Evolutionary conservation across 1,140 invertebrate genomes (phyloP), one percentile per base, ranked within the genome.

Genomic region (Listronotus oregonensis): DNA sequence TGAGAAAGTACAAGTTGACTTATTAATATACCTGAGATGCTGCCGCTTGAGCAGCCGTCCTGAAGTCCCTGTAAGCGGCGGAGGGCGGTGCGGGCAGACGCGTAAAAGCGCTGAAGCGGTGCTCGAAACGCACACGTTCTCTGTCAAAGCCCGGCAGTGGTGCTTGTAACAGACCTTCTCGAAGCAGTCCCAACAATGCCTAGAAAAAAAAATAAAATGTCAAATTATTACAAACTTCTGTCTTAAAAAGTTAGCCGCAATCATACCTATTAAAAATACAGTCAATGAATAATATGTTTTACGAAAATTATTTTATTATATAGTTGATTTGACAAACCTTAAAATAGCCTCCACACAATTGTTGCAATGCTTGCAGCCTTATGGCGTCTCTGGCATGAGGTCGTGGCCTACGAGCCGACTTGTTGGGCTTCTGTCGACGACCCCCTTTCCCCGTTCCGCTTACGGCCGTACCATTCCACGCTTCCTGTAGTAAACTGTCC

Each of bases 271-370:
- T 27, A 27, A 27, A 27, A 27, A n/a, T n/a, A n/a, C n/a, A n/a
- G n/a, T n/a, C n/a, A n/a, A n/a, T n/a, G n/a, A n/a, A n/a, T n/a
- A n/a, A n/a, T n/a, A n/a, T n/a, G n/a, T n/a, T n/a, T n/a, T n/a
- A n/a, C n/a, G n/a, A n/a, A n/a, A n/a, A n/a, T n/a, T n/a, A n/a
- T n/a, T n/a, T n/a, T n/a, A n/a, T n/a, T n/a, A n/a, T n/a, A n/a
- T n/a, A n/a, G n/a, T n/a, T n/a, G n/a, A n/a, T n/a, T n/a, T 42
- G 15, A 58, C 32, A 73, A 80, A 94, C 92, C 85, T 95, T 97
- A 77, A 95, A 97, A 80, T 95, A 97, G 18, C 95, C 96, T 6
- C 94, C 95, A 79, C 94, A 96, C 81, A 98, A 88, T 79, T 94
- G 94, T 77, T 96, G 92, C 78, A 95, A 84, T 3, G 94, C 94